Evolutionary conservation across 1,140 invertebrate species (phyloP).

Genomic region (Trichonephila clavipes): DNA sequence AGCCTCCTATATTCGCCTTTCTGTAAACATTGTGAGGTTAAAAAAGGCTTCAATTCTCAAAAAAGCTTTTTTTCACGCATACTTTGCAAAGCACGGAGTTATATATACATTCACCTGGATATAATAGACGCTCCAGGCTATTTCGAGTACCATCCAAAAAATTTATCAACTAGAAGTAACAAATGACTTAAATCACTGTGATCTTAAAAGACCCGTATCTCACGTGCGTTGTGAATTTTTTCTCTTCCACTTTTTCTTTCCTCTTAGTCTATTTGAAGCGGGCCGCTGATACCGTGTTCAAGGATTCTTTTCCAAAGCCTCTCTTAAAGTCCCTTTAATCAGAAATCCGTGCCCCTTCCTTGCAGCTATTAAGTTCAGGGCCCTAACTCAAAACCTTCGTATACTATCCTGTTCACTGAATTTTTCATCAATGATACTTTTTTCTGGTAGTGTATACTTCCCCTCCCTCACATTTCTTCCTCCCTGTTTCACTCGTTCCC

Average conservation of each 20-base stretch:
- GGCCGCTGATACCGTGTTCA: slow-evolving; percentile 50
- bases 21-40: background rate
- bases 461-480: background rate
- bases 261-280: slow-evolving; percentile 16
- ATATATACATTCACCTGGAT: background rate
- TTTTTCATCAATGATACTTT: slow-evolving; percentile 59
- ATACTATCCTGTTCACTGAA: slow-evolving; percentile 61
- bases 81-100: background rate
- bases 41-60: background rate
- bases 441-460: slow-evolving; percentile 1
- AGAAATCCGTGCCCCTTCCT: slow-evolving; percentile 53
- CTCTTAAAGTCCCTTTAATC: slow-evolving; percentile 55
- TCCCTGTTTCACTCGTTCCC: background rate
- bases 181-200: slow-evolving; percentile 44
- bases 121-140: slow-evolving; percentile 35
- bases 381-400: background rate
- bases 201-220: background rate
- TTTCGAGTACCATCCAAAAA: slow-evolving; percentile 22
- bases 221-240: slow-evolving; percentile 11
- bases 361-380: slow-evolving; percentile 42
- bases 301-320: slow-evolving; percentile 39
- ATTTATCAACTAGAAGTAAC: slow-evolving; percentile 26
- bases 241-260: background rate
- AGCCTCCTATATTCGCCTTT: background rate
- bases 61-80: background rate